A percentile compares a stretch with the other conserved stretches of the same genome.
phyloP scores from a whole-genome alignment of 2,888 invertebrate species.

The Patella pellucida region DNA sequence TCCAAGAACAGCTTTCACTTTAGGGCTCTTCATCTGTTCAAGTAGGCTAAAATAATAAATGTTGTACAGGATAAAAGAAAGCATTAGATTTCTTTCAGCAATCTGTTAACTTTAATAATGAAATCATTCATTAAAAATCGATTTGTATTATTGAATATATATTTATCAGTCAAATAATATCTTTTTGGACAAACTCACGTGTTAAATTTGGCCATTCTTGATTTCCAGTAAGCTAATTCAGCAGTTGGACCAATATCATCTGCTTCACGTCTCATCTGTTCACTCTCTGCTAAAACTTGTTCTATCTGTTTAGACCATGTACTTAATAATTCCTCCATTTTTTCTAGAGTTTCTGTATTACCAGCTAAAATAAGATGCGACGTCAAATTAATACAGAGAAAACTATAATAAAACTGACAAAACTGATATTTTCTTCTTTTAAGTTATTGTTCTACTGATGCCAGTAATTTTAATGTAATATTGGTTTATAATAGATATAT shows the following conservation, averaged over 20 bases:
- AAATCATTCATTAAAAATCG: too few species aligned
- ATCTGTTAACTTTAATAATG: too few species aligned
- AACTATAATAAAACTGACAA: neutral
- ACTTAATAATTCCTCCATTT: conserved; percentile 68
- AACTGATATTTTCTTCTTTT: neutral
- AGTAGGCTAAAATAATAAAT: conserved; percentile 59
- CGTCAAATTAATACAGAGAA: too few species aligned
- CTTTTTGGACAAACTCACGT: conserved; percentile 62
- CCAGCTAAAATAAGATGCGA: conserved; percentile 49
- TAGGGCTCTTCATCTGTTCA: conserved; percentile 70
- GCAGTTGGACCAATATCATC: conserved; percentile 74
- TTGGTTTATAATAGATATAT: too few species aligned
- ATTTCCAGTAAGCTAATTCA: conserved; percentile 90
- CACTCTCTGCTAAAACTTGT: conserved; percentile 70
- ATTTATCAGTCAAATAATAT: neutral
- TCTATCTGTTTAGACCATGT: conserved; percentile 72
- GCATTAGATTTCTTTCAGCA: too few species aligned
- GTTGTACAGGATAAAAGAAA: too few species aligned
- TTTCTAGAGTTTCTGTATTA: conserved; percentile 69
- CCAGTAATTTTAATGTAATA: too few species aligned
- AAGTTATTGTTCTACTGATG: too few species aligned
- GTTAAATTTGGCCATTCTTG: conserved; percentile 90
- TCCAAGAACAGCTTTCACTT: conserved; percentile 69
- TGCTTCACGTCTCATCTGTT: conserved; percentile 71
- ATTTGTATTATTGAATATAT: too few species aligned